A percentile compares a stretch with the other conserved stretches of the same genome.
Evolutionary conservation across 1,140 invertebrate genomes (phyloP).

Genomic region (Lethocerus indicus): DNA sequence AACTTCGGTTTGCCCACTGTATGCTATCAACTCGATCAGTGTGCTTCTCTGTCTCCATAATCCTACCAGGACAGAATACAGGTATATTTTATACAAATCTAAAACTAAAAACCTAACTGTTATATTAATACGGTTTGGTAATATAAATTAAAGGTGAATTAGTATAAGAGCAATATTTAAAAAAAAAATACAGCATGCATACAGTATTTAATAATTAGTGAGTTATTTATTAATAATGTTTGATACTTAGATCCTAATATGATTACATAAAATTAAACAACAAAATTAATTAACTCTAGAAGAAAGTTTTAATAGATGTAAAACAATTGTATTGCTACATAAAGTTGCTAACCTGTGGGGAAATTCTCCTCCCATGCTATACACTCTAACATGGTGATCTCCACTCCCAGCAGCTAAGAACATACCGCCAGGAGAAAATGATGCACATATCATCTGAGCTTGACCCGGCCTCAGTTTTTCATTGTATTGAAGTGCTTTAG

Average conservation of each 20-base stretch:
- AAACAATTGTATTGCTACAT: no score
- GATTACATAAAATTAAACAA: no score
- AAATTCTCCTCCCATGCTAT: slow-evolving; percentile 49
- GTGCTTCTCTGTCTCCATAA: slow-evolving; percentile 77
- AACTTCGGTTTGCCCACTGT: slow-evolving; percentile 74
- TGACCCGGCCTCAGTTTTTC: slow-evolving; percentile 85
- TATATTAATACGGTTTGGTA: neutral
- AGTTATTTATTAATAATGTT: no score
- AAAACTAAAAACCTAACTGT: neutral
- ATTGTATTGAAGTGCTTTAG: slow-evolving; percentile 77
- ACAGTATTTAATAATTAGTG: neutral
- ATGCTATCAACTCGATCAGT: slow-evolving; percentile 90
- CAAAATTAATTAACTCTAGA: no score
- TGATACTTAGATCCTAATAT: no score
- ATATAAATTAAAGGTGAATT: neutral
- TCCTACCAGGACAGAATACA: slow-evolving; percentile 23
- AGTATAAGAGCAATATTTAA: neutral
- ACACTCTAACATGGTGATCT: slow-evolving; percentile 85
- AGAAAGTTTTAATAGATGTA: no score
- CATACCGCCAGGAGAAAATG: slow-evolving; percentile 83
- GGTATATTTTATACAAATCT: neutral
- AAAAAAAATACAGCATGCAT: neutral
- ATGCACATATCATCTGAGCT: slow-evolving; percentile 91
- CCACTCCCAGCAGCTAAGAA: slow-evolving; percentile 88
- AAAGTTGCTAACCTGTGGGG: slow-evolving; percentile 19